These are phyloP conservation scores for Propithecus coquereli DNA, from an alignment of 2,113 vertebrate genomes.

Conservation along the genomic window DNA sequence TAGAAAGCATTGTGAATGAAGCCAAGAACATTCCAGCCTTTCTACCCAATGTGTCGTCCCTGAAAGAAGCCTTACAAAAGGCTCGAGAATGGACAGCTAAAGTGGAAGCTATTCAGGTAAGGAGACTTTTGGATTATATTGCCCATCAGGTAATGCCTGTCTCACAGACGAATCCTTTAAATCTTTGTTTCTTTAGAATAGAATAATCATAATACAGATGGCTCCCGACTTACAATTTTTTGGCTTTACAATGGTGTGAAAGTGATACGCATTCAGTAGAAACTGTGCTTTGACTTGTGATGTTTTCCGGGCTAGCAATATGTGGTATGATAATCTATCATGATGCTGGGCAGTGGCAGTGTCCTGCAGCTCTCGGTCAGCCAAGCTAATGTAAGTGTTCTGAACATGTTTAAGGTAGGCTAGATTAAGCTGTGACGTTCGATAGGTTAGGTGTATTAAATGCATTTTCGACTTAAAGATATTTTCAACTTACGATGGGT, in stretches of 20 bases:
- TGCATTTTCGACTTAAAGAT: neutral
- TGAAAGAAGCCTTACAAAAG: conserved; percentile 94
- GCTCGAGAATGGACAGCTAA: conserved; percentile 96
- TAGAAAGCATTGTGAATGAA: conserved; percentile 95
- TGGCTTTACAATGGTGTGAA: neutral
- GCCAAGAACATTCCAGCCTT: conserved; percentile 97
- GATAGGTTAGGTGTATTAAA: neutral
- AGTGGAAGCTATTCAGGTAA: conserved; percentile 97
- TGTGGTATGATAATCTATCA: neutral
- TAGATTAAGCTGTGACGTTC: neutral
- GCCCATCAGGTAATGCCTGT: neutral
- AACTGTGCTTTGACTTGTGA: neutral
- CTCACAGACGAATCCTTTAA: neutral
- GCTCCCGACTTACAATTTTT: neutral
- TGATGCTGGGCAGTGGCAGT: neutral
- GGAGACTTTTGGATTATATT: neutral
- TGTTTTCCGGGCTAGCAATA: neutral
- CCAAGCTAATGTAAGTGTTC: neutral
- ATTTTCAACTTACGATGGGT: neutral
- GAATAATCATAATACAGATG: neutral
- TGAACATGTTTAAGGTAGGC: neutral
- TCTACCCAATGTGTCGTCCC: conserved; percentile 94
- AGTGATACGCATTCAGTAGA: neutral
- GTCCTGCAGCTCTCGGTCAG: neutral
- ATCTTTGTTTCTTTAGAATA: conserved; percentile 7